phyloP scores from a whole-genome alignment of 2,888 invertebrate species.

The Xanthostigma xanthostigma region DNA sequence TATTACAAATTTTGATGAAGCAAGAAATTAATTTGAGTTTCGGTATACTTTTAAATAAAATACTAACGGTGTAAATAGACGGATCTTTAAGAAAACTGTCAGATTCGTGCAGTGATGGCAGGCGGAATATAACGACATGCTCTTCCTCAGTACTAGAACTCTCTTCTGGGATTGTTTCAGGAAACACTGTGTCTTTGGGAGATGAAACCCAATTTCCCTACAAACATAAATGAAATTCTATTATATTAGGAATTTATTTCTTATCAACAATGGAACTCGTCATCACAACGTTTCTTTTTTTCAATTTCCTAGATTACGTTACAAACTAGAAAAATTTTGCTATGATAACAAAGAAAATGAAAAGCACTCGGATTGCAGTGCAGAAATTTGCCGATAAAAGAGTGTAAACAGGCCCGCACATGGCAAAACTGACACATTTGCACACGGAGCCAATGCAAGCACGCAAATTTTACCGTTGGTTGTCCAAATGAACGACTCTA shows the following conservation, averaged over 20 bases:
- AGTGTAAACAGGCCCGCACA: no score
- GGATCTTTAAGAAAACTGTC: constrained; percentile 60
- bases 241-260: no score
- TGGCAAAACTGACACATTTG: no score
- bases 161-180: constrained; percentile 86
- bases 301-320: no score
- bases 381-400: no score
- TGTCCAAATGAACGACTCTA: no score
- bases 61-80: constrained; percentile 60
- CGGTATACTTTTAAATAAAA: neutral
- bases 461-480: no score
- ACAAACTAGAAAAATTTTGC: no score
- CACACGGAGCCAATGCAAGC: no score
- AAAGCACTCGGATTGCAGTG: no score
- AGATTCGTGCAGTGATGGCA: constrained; percentile 58
- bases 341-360: no score
- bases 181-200: constrained; percentile 76
- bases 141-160: constrained; percentile 86
- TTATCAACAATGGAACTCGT: neutral
- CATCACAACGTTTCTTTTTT: neutral
- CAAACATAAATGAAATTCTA: constrained; percentile 11
- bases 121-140: constrained; percentile 76
- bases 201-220: constrained; percentile 67
- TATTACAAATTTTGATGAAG: no score
- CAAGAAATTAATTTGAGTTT: neutral